phyloP scores from a whole-genome alignment of 2,113 vertebrate genomes.

The Climacteris rufus region DNA sequence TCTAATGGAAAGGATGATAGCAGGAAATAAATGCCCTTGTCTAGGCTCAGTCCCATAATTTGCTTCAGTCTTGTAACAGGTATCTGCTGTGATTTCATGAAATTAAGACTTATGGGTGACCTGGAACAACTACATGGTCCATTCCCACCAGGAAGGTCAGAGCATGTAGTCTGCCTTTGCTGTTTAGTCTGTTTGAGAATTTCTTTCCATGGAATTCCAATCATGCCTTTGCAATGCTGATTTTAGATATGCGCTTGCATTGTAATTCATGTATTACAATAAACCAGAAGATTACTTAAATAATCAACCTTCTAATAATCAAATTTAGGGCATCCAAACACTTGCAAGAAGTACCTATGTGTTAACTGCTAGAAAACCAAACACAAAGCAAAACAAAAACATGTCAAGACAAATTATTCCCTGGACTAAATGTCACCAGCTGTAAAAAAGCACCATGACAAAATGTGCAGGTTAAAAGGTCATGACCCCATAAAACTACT shows the following conservation, averaged over 20 bases:
- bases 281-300: neutral
- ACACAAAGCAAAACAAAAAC: constrained; percentile 61
- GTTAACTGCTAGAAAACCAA: neutral
- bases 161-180: neutral
- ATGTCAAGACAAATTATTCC: constrained; percentile 63
- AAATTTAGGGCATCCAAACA: constrained; percentile 6
- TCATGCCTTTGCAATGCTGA: neutral
- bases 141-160: neutral
- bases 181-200: neutral
- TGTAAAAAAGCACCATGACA: constrained; percentile 65
- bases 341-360: neutral
- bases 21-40: neutral
- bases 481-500: constrained; percentile 65
- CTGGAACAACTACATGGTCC: neutral
- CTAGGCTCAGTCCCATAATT: neutral
- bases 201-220: neutral
- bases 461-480: constrained; percentile 69
- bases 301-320: neutral
- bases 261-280: neutral
- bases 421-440: constrained; percentile 65
- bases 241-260: neutral
- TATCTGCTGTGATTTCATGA: neutral
- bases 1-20: neutral
- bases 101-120: neutral
- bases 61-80: neutral